Evolutionary conservation across 2,797 vertebrate genomes (phyloP), one percentile per base, ranked within the genome.

Genomic region (Sebastes vulpes): DNA sequence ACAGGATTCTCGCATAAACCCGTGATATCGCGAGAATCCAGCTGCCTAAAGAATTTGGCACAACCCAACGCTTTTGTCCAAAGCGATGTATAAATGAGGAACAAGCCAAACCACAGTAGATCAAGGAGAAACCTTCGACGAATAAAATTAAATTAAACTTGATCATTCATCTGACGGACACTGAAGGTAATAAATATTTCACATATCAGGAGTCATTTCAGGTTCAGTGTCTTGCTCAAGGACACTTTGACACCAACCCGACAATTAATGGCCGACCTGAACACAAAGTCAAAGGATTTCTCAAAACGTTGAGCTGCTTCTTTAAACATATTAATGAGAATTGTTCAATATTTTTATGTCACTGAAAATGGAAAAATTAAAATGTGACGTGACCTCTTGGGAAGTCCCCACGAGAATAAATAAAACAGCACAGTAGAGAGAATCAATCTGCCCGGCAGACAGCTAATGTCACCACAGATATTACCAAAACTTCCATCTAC

Each of bases 401-500:
- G 42, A 46, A 46, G 42, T 46, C 42, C 42, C n/a, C 48, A 50
- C 2, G 7, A 50, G 48, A n/a, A 9, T 8, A 50, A 9, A 50
- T n/a, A 50, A 50, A 50, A 50, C 48, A 20, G n/a, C 4, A n/a
- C n/a, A 50, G 16, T 18, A 46, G 6, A 46, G 42, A 46, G 63
- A 72, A 82, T 79, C 79, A 18, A 64, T 82, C 75, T 18, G 26
- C 12, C 32, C 20, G 11, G 25, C 57, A 59, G 65, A 25, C 67
- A 31, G 72, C 72, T 46, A 46, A 46, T 46, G 16, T 18, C 42
- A 46, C 42, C 14, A 18, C 42, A 46, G 42, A 46, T 18, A 46
- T 46, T 46, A 18, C 7, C 42, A 16, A 46, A 46, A 53, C 57
- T 63, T 32, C 56, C 46, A 25, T 72, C 23, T 67, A 4, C 42